Evolutionary conservation across 2,113 vertebrate genomes (phyloP).

Genomic region (Athene noctua): DNA sequence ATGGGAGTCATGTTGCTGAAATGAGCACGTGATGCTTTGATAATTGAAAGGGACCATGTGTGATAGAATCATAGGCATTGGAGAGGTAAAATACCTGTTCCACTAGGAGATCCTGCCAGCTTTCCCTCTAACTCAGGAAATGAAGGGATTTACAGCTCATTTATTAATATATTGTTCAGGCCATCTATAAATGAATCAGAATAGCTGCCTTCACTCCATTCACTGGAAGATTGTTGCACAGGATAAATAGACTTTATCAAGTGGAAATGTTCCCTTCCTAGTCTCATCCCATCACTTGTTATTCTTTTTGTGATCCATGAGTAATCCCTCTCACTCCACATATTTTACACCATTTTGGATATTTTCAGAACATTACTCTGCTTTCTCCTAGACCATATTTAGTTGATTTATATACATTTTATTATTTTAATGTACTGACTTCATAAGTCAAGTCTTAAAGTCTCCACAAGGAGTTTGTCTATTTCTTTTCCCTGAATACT

Average conservation of each 20-base stretch:
- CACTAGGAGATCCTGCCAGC: not conserved
- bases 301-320: not conserved
- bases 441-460: not conserved
- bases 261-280: not conserved
- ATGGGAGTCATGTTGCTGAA: slow-evolving; percentile 48
- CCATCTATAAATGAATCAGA: not conserved
- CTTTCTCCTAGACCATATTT: not conserved
- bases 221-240: not conserved
- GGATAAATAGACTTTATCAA: not conserved
- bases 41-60: not conserved
- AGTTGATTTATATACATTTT: not conserved
- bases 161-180: slow-evolving; percentile 8
- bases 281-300: not conserved
- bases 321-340: not conserved
- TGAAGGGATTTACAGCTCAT: not conserved
- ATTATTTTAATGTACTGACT: slow-evolving; percentile 14
- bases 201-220: not conserved
- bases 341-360: not conserved
- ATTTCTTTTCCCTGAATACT: not conserved
- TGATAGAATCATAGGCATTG: not conserved
- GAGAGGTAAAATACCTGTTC: slow-evolving; percentile 22
- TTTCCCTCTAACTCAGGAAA: not conserved
- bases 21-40: slow-evolving; percentile 15
- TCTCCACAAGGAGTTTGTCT: not conserved
- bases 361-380: not conserved